Base-by-base conservation (phyloP, 2,888 invertebrate genomes). In the Pseudococcus jackbeardsleyi region DNA sequence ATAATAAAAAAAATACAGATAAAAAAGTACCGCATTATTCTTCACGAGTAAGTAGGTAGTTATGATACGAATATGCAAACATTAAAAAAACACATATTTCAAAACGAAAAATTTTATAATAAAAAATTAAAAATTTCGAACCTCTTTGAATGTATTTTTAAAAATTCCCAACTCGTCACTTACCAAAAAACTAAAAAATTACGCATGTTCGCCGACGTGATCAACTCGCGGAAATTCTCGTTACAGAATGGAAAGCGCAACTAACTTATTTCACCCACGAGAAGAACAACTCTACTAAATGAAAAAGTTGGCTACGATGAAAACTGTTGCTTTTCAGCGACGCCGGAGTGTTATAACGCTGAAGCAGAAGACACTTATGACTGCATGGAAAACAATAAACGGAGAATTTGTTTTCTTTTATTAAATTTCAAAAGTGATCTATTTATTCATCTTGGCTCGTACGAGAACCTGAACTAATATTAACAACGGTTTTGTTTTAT, bases 201-300 rank as follows among this genome's bases (percentile, higher is more conserved):
- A 7, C 79, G 46, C 79, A 46, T 82, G 79, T 17, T 46, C 19
- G 42, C 5, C 9, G 26, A 33, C 79, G 46, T 82, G 9, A 82
- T 46, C 9, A 82, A 82, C n/a, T 46, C 79, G 79, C 46, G 19
- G 46, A 82, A 46, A 46, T 46, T 19, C 19, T 82, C 46, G 79
- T 39, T 11, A 46, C 46, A 19, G 46, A 33, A 22, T 82, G 46
- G 22, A 82, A 82, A 82, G 46, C 79, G 46, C 79, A 82, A 82
- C 79, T 26, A 33, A 82, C 79, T 82, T 82, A 82, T 82, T 82
- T 82, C 79, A 82, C 79, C 79, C 79, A 46, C 79, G 46, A 82
- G 79, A 82, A 82, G 79, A 82, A 82, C 79, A 82, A 82, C 79
- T 82, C 39, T 82, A 82, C 79, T 82, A 82, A 82, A 82, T 82